Evolutionary conservation across 2,797 vertebrate species (phyloP), one percentile per base, ranked within the genome.

Genomic region (Paratrypauchen microcephalus): DNA sequence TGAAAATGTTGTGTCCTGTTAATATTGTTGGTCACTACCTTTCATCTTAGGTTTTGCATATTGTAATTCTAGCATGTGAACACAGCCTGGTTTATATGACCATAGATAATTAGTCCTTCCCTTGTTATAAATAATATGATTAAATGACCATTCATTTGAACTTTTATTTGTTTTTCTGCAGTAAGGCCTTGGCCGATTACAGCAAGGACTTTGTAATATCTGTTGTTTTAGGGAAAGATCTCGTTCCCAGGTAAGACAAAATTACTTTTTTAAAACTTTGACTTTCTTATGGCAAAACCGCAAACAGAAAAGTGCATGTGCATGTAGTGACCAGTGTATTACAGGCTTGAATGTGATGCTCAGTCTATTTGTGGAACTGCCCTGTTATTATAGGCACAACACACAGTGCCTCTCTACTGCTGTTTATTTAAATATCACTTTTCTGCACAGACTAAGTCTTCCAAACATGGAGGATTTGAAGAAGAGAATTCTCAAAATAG

Each of bases 401-500:
- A 32, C 39, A 8, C 39, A 26, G 26, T 64, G 13, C 61, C 41
- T 26, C 23, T 45, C 3, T 45, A 45, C 41, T 48, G 23, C 26
- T 64, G 61, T 48, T 48, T 47, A 64, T 26, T 26, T 11, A 48
- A 47, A 26, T 64, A 13, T 45, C 2, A 36, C 0, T 76, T 13
- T 66, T 50, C 58, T 72, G 0, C 69, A 68, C 90, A 99, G 98
- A 88, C 69, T 99, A 77, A 99, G 98, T 71, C 95, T 99, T 86
- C 93, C 96, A 70, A 99, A 97, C 83, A 93, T 99, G 94, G 97
- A 98, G 75, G 96, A 98, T 61, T 83, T 99, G 74, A 99, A 99
- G 89, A 95, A 77, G 77, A 93, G 93, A 78, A 93, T 99, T 72
- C 86, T 99, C 23, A 94, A 95, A 77, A 96, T 98, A 66, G 95